These are phyloP conservation scores for Ploceus nigricollis DNA, from an alignment of 2,113 vertebrate genomes.

Conservation along the genomic window DNA sequence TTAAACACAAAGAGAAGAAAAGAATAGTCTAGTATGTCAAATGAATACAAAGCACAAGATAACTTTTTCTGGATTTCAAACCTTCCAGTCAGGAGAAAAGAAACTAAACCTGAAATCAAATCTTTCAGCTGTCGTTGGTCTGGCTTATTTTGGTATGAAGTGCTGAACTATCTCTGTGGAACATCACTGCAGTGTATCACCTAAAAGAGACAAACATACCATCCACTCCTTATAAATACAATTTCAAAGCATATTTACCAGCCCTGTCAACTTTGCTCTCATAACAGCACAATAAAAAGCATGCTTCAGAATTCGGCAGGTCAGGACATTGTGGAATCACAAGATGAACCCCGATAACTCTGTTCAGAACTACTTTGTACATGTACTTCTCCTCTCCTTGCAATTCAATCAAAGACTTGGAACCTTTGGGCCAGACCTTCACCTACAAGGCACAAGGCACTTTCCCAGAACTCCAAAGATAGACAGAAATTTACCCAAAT, in stretches of 20 bases:
- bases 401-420: neutral
- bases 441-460: accelerated
- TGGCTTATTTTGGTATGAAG: neutral
- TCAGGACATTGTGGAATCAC: neutral
- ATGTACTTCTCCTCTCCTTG: neutral
- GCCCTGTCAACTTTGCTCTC: neutral
- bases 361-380: neutral
- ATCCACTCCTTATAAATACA: neutral
- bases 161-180: neutral
- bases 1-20: neutral
- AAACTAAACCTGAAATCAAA: neutral
- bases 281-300: neutral
- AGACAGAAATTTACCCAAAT: neutral
- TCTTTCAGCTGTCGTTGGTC: neutral
- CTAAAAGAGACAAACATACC: neutral
- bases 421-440: neutral
- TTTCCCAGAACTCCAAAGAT: neutral
- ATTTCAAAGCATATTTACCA: neutral
- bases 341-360: neutral
- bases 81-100: neutral
- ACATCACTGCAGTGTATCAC: neutral
- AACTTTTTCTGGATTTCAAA: neutral
- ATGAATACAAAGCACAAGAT: neutral
- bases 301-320: neutral
- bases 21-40: neutral